Evolutionary conservation across 2,888 invertebrate species (phyloP), one percentile per base, ranked within the genome.

Genomic region (Leptopilina drosophilae): DNA sequence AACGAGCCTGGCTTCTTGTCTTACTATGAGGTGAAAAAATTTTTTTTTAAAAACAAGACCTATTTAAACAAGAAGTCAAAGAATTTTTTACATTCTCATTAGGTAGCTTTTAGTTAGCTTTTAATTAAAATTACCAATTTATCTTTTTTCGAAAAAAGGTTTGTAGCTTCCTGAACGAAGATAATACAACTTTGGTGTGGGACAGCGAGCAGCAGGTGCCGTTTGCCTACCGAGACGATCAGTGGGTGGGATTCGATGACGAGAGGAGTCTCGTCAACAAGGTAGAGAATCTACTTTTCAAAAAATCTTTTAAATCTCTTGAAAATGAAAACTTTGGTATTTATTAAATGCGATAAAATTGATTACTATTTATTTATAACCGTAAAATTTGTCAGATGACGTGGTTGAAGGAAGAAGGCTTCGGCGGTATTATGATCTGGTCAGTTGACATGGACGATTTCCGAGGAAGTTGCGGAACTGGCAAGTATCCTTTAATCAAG

Each of bases 391-490:
- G 4, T 3, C 89, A 98, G 97, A 97, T 97, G 95, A 95, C 96
- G 80, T 98, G 98, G 98, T 93, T 98, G 80, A 97, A 97, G 91
- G 97, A 97, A 89, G 97, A 97, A 94, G 98, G 97, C 42, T 97
- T 97, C 84, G 98, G 98, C 64, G 98, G 98, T 26, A 97, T 98
- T 79, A 98, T 98, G 97, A 96, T 98, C 76, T 98, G 98, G 98
- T 98, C 98, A 0, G 94, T 98, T 42, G 98, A 98, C 88, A 96
- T 98, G 97, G 98, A 98, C 88, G 98, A 98, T 92, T 98, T 98
- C 93, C 93, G 95, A 83, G 98, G 98, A 11, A 95, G 95, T 11
- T 98, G 98, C 88, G 98, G 98, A 11, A 95, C 96, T 77, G 97
- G 97, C 65, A 97, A 97, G 89, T 98, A 96, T 91, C 98, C 98